These are phyloP conservation scores for Drosophila sechellia DNA, from an alignment of 1,140 invertebrate genomes.

Conservation along the genomic window DNA sequence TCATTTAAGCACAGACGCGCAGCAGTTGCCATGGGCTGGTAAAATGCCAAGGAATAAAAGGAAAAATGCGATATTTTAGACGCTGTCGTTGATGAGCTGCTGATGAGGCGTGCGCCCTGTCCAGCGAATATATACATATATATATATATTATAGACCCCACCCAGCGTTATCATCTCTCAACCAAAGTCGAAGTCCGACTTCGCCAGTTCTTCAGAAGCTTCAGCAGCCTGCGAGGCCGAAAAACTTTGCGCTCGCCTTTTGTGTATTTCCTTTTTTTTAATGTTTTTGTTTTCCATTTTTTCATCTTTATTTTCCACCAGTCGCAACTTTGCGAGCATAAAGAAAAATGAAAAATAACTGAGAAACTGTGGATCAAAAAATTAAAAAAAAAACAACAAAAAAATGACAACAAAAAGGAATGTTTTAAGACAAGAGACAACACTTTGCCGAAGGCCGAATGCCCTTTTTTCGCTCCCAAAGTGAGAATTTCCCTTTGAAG, in stretches of 20 bases:
- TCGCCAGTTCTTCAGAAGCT: constrained; percentile 43
- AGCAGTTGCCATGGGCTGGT: constrained; percentile 17
- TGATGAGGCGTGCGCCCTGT: constrained; percentile 54
- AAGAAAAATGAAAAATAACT: constrained; percentile 63
- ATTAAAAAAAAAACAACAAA: constrained; percentile 15
- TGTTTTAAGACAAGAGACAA: constrained; percentile 13
- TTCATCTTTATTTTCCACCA: constrained; percentile 26
- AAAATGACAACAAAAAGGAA: constrained; percentile 7
- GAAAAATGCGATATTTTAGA: constrained; percentile 59
- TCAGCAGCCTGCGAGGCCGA: constrained; percentile 35
- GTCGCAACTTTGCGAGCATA: constrained; percentile 53
- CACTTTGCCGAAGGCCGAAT: constrained; percentile 20
- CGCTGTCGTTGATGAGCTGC: constrained; percentile 71
- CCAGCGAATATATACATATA: neutral
- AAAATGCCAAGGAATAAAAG: neutral
- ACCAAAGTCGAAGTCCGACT: constrained; percentile 55
- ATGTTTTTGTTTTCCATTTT: constrained; percentile 37
- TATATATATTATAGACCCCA: neutral
- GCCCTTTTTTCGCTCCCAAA: constrained; percentile 5
- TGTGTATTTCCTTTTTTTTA: constrained; percentile 32
- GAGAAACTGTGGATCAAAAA: constrained; percentile 11
- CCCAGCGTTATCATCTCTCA: constrained; percentile 37
- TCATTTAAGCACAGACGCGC: constrained; percentile 59
- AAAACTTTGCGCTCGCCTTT: constrained; percentile 70
- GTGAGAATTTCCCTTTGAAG: constrained; percentile 7